Evolutionary conservation across 2,888 invertebrate species (phyloP), one percentile per base, ranked within the genome.

Genomic region (Polydrusus tereticollis): DNA sequence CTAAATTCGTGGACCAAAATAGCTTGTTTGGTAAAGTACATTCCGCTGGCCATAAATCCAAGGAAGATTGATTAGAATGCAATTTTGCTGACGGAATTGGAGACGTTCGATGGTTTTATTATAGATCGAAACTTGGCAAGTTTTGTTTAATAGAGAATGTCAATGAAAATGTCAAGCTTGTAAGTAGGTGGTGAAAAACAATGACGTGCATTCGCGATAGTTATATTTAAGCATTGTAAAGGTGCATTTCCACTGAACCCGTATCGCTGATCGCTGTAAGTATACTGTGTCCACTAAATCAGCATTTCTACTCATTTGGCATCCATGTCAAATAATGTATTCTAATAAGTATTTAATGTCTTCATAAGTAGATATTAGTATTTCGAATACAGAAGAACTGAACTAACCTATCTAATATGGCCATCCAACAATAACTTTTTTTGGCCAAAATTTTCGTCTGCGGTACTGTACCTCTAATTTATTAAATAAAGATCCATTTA

Each of bases 101-200:
- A 62, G 45, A 55, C 45, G 47, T 43, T 36, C 45, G 36, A 63
- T 20, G 55, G 71, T 71, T 71, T 71, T 58, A n/a, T 66, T 38
- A 71, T 71, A 66, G 71, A 66, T 55, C 63, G 57, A 21, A 33
- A 71, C 50, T 66, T 71, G 71, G 71, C 71, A 65, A 43, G 65
- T 60, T 23, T 36, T 57, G 33, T 55, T 60, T 55, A 20, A n/a
- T 8, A 14, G 66, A 72, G 72, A 72, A 72, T 72, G 72, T 72
- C 72, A 67, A 12, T 38, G 66, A 72, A 72, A 72, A 72, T 72
- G 72, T 72, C 72, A 72, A 72, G 23, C 67, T 12, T 26, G 38
- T 62, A 41, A 69, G 68, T 69, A 69, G 68, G 68, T 69, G 68
- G 62, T 26, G 52, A 47, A 47, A 23, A 62, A 62, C 62, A 69